Conservation (phyloP, 2,797 vertebrate species). For the Harpagifer antarcticus region DNA sequence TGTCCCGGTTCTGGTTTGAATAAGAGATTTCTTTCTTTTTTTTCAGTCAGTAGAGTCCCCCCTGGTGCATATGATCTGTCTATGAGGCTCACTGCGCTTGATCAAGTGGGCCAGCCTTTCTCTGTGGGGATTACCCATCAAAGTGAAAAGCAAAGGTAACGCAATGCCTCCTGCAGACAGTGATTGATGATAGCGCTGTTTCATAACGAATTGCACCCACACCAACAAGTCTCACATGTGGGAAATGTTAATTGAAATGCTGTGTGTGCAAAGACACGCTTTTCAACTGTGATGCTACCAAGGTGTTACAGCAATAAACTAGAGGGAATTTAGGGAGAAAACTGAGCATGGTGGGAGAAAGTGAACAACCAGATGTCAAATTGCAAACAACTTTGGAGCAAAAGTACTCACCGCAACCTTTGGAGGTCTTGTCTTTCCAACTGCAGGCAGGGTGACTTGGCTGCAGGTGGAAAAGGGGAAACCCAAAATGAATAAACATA, state of each 20-base stretch:
- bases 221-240: slow-evolving; percentile 74
- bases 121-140: slow-evolving; percentile 83
- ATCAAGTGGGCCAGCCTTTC: slow-evolving; percentile 77
- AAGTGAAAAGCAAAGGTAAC: slow-evolving; percentile 83
- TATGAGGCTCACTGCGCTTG: slow-evolving; percentile 78
- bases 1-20: slow-evolving; percentile 79
- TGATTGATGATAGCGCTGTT: slow-evolving; percentile 84
- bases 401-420: slow-evolving; percentile 66
- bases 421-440: slow-evolving; percentile 58
- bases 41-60: slow-evolving; percentile 64
- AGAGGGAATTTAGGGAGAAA: slow-evolving; percentile 23
- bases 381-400: slow-evolving; percentile 24
- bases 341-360: slow-evolving; percentile 29
- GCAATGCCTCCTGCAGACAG: slow-evolving; percentile 83
- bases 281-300: slow-evolving; percentile 63
- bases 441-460: slow-evolving; percentile 51
- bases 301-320: slow-evolving; percentile 54
- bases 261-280: slow-evolving; percentile 72
- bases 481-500: slow-evolving; percentile 6
- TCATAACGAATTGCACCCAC: slow-evolving; percentile 76
- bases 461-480: slow-evolving; percentile 38
- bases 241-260: slow-evolving; percentile 85
- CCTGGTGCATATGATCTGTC: slow-evolving; percentile 77
- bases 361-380: slow-evolving; percentile 39
- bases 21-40: slow-evolving; percentile 63